Base-by-base conservation (phyloP, 2,797 vertebrate species). In the Garrulus glandarius region DNA sequence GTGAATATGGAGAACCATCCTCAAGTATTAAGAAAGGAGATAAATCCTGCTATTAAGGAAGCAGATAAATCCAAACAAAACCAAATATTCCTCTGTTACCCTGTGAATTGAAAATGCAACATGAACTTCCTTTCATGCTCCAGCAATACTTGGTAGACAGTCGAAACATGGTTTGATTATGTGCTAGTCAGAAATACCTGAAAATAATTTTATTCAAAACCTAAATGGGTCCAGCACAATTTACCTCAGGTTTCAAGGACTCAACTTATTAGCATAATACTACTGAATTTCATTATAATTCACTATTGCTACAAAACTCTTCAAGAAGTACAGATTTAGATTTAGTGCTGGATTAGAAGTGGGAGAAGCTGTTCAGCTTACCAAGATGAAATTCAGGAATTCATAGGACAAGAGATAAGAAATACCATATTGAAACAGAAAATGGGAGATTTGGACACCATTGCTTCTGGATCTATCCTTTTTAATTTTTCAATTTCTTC, bases 121-220 rank as follows among this genome's bases (percentile, higher is more conserved):
- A 50, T n/a, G 84, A 85, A 32, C 44, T 83, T 72, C 19, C 29
- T 39, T 87, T 81, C 24, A 9, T 15, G 8, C 77, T 39, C 59
- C 64, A 87, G 47, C 71, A 76, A 53, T 70, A 56, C 56, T 89
- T 83, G 46, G 82, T 56, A 93, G 63, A 93, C 55, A 92, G 44
- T 78, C 43, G 93, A 89, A 96, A 93, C 8, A 68, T 17, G 15
- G 90, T 91, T 97, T 90, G 59, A 95, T 88, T 93, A 67, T 67
- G 2, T 94, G 68, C 57, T 88, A 74, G 37, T 87, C 74, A 94
- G 74, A 75, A 74, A 5, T 18, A 63, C 27, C 67, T 39, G 32
- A 94, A 12, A 84, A 72, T 6, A 84, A 95, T 60, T 95, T 74
- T 43, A 82, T 60, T 89, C 44, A 50, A 78, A 93, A 84, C 43